Evolutionary conservation across 2,888 invertebrate species (phyloP), one percentile per base, ranked within the genome.

Genomic region (Physocephala rufipes): DNA sequence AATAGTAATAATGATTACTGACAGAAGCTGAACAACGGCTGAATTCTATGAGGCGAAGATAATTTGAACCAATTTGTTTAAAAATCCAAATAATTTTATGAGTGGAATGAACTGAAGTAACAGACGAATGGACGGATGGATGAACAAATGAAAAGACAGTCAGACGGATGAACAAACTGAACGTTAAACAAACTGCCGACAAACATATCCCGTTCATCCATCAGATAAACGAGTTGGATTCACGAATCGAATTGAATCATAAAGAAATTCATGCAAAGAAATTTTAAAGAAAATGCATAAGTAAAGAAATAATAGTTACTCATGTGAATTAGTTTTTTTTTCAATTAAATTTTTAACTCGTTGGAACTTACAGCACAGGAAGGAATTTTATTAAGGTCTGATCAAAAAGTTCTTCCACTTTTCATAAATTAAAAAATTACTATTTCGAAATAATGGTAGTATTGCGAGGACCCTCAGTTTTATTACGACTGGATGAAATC

Each of bases 21-120:
- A n/a, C 53, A 53, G 21, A 21, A 53, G 51, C 13, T 16, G 51
- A 53, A 21, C 53, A 21, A 19, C 12, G 12, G n/a, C 24, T 21
- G 53, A n/a, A 21, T 13, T 43, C 43, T 36, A 36, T 30, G 62
- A 61, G 58, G 67, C 68, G 61, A 28, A 36, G 51, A 51, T 68
- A 61, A 62, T 62, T 68, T 68, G 36, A 61, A 51, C 53, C 68
- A 62, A 68, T 68, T 62, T 68, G 68, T 68, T 49, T 68, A 61
- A 49, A 68, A 61, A 61, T 68, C 49, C 59, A 36, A 68, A 68
- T 47, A 68, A 59, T 59, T 45, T 15, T 61, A 68, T 68, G 67
- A 68, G 30, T 21, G 13, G 47, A 28, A 49, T n/a, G 62, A 62
- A 21, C 24, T n/a, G 53, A 24, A 12, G 53, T 30, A 36, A 9